Base-by-base conservation (phyloP, 1,140 invertebrate species). In the Branchinecta lynchi region DNA sequence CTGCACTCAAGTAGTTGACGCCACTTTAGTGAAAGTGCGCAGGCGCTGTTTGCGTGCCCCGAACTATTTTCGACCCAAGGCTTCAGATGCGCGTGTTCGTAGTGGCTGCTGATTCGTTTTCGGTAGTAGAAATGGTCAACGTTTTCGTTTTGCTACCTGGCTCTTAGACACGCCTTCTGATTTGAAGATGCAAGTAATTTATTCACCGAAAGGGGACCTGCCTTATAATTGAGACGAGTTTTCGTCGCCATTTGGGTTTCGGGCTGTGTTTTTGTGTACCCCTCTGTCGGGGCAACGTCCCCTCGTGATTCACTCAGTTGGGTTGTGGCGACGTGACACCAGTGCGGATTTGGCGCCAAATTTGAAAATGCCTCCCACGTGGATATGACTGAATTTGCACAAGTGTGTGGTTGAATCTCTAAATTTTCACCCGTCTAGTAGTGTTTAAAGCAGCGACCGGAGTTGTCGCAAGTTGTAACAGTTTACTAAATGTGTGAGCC, bases 351-450 rank as follows among this genome's bases (percentile, higher is more conserved):
- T 60, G 12, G 51, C 51, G 12, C 17, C 12, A 60, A 12, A 3
- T 15, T 60, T 60, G 12, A 60, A 60, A 60, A 60, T 12, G 51
- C 51, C 12, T 60, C 17, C 12, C 12, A 15, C 17, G 17, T 15
- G 12, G 12, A 15, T 60, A 20, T 60, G 51, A 60, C 12, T 60
- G 17, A 60, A 60, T 15, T 60, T 60, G 17, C 12, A 20, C 51
- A 60, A 12, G 17, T 15, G 51, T 60, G 51, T 60, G 51, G 12
- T 60, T 60, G 51, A 60, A 60, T 60, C 51, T 60, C 51, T 60
- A 15, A 60, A 60, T 60, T 60, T 60, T 60, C 51, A 15, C 17
- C 17, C 51, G 51, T 60, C 17, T 60, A 12, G 51, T 60, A 15
- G 12, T 60, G 51, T 12, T 60, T 20, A 60, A 60, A 15, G 17